Percentiles rank a stretch among this genome's conserved stretches.
Evolutionary conservation across 2,113 vertebrate genomes (phyloP).

Genomic region (Prunella fulvescens): DNA sequence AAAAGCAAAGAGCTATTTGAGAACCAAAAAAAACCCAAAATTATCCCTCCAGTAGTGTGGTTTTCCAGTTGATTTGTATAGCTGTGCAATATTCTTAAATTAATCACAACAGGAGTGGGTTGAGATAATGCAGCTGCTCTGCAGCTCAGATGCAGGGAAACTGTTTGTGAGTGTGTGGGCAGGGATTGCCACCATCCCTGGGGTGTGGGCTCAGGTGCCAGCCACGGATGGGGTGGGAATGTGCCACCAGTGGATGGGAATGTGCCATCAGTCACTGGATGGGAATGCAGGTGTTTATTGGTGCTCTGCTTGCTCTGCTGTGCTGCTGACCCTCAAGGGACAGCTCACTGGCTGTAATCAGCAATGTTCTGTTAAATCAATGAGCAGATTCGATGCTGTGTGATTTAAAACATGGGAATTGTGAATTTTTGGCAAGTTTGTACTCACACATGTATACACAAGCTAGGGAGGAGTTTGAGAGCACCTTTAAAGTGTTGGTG

Average conservation of each 20-base stretch:
- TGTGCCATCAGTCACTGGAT: accelerated
- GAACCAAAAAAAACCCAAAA: not conserved
- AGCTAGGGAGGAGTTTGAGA: not conserved
- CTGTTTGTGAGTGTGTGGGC: accelerated
- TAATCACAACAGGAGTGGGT: not conserved
- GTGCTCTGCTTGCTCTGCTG: not conserved
- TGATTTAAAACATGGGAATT: accelerated
- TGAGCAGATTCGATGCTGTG: not conserved
- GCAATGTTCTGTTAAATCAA: not conserved
- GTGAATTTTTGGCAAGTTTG: not conserved
- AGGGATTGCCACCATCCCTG: not conserved
- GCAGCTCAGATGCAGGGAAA: accelerated
- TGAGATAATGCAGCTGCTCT: not conserved
- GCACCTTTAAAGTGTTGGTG: not conserved
- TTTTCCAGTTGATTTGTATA: not conserved
- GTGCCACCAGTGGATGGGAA: accelerated
- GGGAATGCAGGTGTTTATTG: not conserved
- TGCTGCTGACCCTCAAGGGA: not conserved
- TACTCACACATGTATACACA: not conserved
- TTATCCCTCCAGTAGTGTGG: not conserved
- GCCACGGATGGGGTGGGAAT: accelerated
- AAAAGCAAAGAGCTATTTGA: not conserved
- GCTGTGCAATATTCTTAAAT: not conserved
- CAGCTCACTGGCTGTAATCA: not conserved
- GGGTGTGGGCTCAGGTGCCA: not conserved